Percentiles rank a stretch among this genome's conserved stretches.
Conservation (phyloP, 2,797 vertebrate genomes). For the Lacerta viridis region DNA sequence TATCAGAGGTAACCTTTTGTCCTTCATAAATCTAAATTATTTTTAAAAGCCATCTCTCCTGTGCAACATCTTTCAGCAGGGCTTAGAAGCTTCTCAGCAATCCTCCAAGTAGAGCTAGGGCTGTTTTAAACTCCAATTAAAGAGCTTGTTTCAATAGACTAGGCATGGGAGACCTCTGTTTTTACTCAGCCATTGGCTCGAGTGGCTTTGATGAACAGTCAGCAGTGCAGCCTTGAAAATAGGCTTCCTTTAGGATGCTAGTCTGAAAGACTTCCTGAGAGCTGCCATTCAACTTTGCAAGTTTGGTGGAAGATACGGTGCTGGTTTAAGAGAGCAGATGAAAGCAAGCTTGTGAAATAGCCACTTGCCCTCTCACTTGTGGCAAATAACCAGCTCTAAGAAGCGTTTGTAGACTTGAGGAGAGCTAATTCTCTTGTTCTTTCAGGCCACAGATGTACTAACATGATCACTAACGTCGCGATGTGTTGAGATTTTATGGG, state of each 20-base stretch:
- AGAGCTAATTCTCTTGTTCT: neutral
- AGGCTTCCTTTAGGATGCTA: neutral
- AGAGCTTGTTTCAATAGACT: neutral
- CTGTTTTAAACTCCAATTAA: conserved; percentile 12
- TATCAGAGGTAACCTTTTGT: neutral
- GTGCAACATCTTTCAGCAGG: neutral
- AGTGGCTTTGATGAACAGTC: neutral
- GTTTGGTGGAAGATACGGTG: neutral
- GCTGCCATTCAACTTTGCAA: neutral
- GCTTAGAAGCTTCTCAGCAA: neutral
- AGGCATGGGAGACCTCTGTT: neutral
- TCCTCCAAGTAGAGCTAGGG: neutral
- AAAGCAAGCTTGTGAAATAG: neutral
- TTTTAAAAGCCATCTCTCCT: neutral
- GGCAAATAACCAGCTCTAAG: conserved; percentile 10
- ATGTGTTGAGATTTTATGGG: neutral
- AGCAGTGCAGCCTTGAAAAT: neutral
- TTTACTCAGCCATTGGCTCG: neutral
- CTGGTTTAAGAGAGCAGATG: neutral
- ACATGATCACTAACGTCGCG: neutral
- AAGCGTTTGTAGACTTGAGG: neutral
- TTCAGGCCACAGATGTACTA: neutral
- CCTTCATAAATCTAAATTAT: neutral
- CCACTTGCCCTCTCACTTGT: neutral
- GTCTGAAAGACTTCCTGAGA: neutral